These are phyloP conservation scores for Rotaria magnacalcarata DNA, from an alignment of 2,888 invertebrate genomes.

Conservation along the genomic window DNA sequence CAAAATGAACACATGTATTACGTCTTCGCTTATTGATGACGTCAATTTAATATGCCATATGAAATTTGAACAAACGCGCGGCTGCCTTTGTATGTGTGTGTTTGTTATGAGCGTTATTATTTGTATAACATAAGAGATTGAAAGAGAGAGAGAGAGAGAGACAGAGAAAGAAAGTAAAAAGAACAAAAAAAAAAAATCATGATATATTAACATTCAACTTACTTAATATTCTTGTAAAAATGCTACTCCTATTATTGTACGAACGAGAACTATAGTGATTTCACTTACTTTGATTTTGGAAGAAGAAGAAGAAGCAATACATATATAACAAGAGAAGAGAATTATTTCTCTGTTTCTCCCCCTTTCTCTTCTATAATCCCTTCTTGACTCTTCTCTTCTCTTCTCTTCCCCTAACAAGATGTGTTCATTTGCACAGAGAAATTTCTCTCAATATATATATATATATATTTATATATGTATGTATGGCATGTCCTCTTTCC, in stretches of 20 bases:
- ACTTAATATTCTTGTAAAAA: background rate
- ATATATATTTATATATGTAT: background rate
- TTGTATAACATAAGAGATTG: background rate
- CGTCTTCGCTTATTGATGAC: background rate
- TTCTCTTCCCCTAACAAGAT: background rate
- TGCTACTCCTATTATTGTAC: background rate
- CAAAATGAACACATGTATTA: background rate
- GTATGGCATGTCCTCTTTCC: constrained; percentile 13
- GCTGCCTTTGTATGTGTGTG: background rate
- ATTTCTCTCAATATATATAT: constrained; percentile 19
- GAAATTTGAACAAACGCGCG: constrained; percentile 5
- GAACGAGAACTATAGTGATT: constrained; percentile 7
- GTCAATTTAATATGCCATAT: background rate
- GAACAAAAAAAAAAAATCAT: background rate
- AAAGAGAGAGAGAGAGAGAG: background rate
- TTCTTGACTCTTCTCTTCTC: constrained; percentile 14
- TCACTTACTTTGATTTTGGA: constrained; percentile 18
- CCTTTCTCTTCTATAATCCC: constrained; percentile 11
- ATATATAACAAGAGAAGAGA: background rate
- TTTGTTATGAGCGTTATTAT: background rate
- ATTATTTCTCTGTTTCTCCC: background rate
- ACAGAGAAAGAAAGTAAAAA: background rate
- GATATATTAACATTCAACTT: constrained; percentile 25
- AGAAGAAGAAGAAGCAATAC: background rate
- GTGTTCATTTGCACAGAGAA: constrained; percentile 5